Evolutionary conservation across 2,113 vertebrate species (phyloP), one percentile per base, ranked within the genome.

Genomic region (Heterochromis multidens): DNA sequence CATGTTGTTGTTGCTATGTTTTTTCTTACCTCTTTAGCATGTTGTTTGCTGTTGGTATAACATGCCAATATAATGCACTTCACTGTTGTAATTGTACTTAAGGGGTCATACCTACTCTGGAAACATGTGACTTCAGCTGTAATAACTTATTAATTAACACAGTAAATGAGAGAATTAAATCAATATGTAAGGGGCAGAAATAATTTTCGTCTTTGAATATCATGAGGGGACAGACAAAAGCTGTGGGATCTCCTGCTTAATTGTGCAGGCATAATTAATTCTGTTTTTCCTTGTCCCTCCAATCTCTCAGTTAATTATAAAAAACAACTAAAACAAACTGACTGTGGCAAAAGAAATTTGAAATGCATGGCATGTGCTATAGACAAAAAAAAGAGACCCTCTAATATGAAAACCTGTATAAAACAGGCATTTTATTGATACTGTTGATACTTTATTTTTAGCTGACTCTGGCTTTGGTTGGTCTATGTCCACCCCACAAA

Each of bases 171-270:
- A 87, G 65, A 94, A 94, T 90, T 90, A 91, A 95, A 94, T 94
- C 89, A 94, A 92, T 94, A 90, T 85, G 82, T 91, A 89, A 93
- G 80, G 91, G 90, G 84, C 91, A 94, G 91, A 94, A 92, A 94
- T 87, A 89, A 93, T 95, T 94, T 92, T 79, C 17, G 58, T 31
- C 27, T 29, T 85, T 91, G 89, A 91, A 88, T 92, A 92, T 95
- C 90, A 91, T 70, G 59, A 60, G 58, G 80, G 87, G 79, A 92
- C 82, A 86, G 86, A 81, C 56, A 88, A 63, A 27, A 78, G 81
- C 79, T 33, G 70, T 17, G 59, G 59, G 27, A 27, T 31, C 7
- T 60, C 59, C 16, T 17, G 59, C 29, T 33, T 61, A 61, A 61
- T 61, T 31, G 16, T 61, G 59, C 59, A 61, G 59, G 13, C 29